phyloP scores from a whole-genome alignment of 1,140 invertebrate species.

The Ptiloglossa arizonensis region DNA sequence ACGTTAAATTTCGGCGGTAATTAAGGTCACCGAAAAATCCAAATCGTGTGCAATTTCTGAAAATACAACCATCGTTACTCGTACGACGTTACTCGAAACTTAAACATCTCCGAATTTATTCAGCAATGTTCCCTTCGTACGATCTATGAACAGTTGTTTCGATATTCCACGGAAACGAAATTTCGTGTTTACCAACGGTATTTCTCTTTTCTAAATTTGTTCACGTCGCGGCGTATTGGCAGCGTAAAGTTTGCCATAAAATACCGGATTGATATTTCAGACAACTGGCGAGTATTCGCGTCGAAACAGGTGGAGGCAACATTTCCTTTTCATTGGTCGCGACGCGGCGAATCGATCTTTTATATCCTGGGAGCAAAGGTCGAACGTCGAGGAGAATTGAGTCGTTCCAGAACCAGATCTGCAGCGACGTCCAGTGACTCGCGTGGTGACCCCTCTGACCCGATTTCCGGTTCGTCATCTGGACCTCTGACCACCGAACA shows the following conservation, averaged over 20 bases:
- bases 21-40: too few relatives aligned
- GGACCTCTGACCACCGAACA: conserved; percentile 73
- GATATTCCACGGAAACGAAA: too few relatives aligned
- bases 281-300: conserved; percentile 16
- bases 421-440: conserved; percentile 66
- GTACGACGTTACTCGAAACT: too few relatives aligned
- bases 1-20: too few relatives aligned
- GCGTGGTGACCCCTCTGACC: conserved; percentile 64
- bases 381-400: conserved; percentile 59
- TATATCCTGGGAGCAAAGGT: conserved; percentile 55
- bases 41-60: too few relatives aligned
- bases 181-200: too few relatives aligned
- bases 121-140: too few relatives aligned
- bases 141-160: too few relatives aligned
- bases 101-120: too few relatives aligned
- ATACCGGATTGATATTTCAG: not conserved
- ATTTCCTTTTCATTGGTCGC: conserved; percentile 52
- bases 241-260: conserved; percentile 4
- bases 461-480: conserved; percentile 73
- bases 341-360: conserved; percentile 55
- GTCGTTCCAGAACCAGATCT: conserved; percentile 54
- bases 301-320: conserved; percentile 56
- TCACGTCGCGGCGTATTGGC: not conserved
- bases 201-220: not conserved
- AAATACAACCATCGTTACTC: too few relatives aligned